Evolutionary conservation across 2,113 vertebrate genomes (phyloP), one percentile per base, ranked within the genome.

Genomic region (Miniopterus natalensis): DNA sequence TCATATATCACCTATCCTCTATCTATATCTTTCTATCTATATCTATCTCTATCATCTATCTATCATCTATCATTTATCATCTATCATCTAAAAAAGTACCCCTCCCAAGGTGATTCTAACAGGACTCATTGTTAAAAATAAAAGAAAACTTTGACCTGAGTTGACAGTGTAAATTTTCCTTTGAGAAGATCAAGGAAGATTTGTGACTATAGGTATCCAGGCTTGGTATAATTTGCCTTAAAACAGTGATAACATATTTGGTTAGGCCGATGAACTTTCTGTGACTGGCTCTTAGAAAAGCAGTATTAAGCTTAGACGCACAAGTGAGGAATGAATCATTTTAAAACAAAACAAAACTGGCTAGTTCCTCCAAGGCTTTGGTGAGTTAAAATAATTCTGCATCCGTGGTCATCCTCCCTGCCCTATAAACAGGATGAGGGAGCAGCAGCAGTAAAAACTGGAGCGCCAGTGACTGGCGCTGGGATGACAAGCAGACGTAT

Each of bases 351-450:
- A 65, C 88, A 90, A 95, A 95, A 90, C 74, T 85, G 70, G 80
- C 96, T 65, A 92, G 84, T 95, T 97, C 98, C 98, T 97, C 93
- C 92, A 97, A 94, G 95, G 84, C 53, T 81, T 68, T 96, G 96
- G 80, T 68, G 81, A 97, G 93, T 97, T 97, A 98, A 97, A 0
- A 96, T 95, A 95, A 87, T 3, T 1, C 11, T 63, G 89, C 57
- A 31, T 92, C 92, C 3, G 6, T 55, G 96, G 90, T 75, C 95
- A 93, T 96, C 45, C 1, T 94, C 0, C 1, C 18, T 95, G 97
- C 94, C 97, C 96, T 96, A 97, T 98, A 98, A 98, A 98, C 98
- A 98, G 98, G 98, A 98, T 98, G 98, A 98, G 96, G 97, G 97
- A 97, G 96, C 97, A 97, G 97, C 77, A 51, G 97, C 90, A 95